Evolutionary conservation across 2,113 vertebrate species (phyloP), one percentile per base, ranked within the genome.

Genomic region (Abramis brama): DNA sequence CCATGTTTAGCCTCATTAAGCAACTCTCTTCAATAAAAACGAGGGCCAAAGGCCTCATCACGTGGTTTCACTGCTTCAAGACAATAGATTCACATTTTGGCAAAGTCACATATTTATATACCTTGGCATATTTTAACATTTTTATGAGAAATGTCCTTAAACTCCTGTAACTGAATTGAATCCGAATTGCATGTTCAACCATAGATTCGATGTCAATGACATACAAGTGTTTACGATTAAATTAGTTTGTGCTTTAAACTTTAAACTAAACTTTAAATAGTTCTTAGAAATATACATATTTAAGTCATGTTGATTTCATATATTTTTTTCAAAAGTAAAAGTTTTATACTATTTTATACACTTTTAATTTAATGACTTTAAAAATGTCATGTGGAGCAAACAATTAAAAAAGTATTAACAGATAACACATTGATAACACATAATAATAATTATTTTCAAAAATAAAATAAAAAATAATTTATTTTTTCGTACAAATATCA

Each of bases 1-100:
- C 23, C 77, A 82, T 59, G 73, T 68, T 85, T 57, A 79, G 88
- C 80, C 84, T 90, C 87, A 87, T 90, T 90, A 88, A 55, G 82
- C 64, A 86, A 45, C 47, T 84, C 74, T 78, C 74, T 45, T 84
- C 82, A 82, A 86, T 79, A 86, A 68, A 88, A 83, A 33, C 27
- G 73, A 71, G 66, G 85, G 77, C 68, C 82, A 86, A 77, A 66
- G 75, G 85, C 81, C 81, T 90, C 60, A 55, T 77, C 73, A 85
- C 19, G 70, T 55, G 10, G 59, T 57, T 75, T 76, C 50, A 33
- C 45, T 45, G 27, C 79, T 78, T 66, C 15, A 68, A 75, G 30
- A 81, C 68, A 81, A 60, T 84, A 83, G 82, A 78, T 88, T 85
- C 17, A 15, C 30, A 85, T 66, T 77, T 86, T 86, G 55, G 43